Percentiles rank a stretch among this genome's conserved stretches.
phyloP scores from a whole-genome alignment of 2,888 invertebrate species.

The Stegophylla sp. region DNA sequence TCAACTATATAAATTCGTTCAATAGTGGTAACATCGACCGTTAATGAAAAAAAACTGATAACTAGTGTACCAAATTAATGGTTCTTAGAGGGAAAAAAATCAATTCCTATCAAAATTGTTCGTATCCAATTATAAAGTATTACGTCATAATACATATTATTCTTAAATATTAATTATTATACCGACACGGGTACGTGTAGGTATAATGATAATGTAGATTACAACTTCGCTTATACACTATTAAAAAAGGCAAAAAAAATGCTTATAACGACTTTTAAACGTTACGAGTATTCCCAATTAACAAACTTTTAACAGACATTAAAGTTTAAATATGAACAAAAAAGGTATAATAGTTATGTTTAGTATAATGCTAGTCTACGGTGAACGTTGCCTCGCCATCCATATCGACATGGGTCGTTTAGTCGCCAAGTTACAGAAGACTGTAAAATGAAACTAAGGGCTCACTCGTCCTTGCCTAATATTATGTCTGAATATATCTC shows the following conservation, averaged over 20 bases:
- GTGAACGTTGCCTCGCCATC: constrained; percentile 44
- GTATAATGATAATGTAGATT: neutral
- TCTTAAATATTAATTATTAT: neutral
- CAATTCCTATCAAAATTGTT: constrained; percentile 31
- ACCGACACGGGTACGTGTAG: neutral
- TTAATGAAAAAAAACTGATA: constrained; percentile 47
- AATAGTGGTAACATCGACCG: constrained; percentile 11
- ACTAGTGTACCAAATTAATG: constrained; percentile 24
- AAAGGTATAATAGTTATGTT: no score
- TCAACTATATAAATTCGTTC: constrained; percentile 8
- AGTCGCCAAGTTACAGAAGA: constrained; percentile 41
- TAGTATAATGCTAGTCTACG: constrained; percentile 3
- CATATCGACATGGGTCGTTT: constrained; percentile 31
- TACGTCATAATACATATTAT: constrained; percentile 16
- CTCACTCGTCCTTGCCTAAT: constrained; percentile 16
- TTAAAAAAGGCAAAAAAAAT: neutral
- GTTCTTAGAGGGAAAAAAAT: neutral
- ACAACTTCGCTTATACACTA: neutral
- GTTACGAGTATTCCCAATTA: neutral
- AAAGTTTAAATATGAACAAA: neutral
- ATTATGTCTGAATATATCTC: constrained; percentile 38
- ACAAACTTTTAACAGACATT: neutral
- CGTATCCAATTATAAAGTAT: neutral
- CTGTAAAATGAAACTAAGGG: constrained; percentile 59
- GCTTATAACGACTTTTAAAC: constrained; percentile 2